Evolutionary conservation across 2,888 invertebrate species (phyloP), one percentile per base, ranked within the genome.

Genomic region (Hirtodrosophila alboralis): DNA sequence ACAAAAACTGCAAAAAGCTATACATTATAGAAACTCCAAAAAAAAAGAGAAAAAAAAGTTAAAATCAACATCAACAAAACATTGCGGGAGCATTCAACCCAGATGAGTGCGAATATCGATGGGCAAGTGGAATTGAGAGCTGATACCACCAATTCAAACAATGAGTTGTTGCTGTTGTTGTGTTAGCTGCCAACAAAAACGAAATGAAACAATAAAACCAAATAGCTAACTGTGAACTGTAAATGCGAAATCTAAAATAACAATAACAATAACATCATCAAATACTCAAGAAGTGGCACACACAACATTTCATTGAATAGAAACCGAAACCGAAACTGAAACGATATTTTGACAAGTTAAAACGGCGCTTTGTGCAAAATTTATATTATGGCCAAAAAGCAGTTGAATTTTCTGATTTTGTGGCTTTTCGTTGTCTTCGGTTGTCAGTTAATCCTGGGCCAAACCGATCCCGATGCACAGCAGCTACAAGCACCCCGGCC

Each of bases 51-150:
- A 47, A 34, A 27, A 52, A 13, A 21, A 27, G 43, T 3, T 12
- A 18, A 57, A 53, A 34, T 45, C 54, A 43, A 41, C 43, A 61
- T 41, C 67, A 43, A 54, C 47, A 18, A 56, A 51, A 47, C 10
- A 23, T 51, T 18, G 9, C 14, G 36, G 9, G 26, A 52, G 34
- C 58, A 53, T 58, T 58, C 44, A 58, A 52, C 58, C 28, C 37
- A 31, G 30, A 47, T 47, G 53, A 59, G 51, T 64, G 83, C 83
- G 83, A 84, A 84, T 85, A 78, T 78, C 71, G 75, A 68, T 68
- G 59, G 48, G 28, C 64, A 60, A 40, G 48, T 57, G 70, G 62
- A 67, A 70, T 52, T 61, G 61, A 51, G 68, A 68, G 41, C 12
- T 27, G 41, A 26, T 31, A 26, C 34, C 18, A 10, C 7, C 23